Evolutionary conservation across 2,113 vertebrate genomes (phyloP).

Genomic region (Chaenocephalus aceratus): DNA sequence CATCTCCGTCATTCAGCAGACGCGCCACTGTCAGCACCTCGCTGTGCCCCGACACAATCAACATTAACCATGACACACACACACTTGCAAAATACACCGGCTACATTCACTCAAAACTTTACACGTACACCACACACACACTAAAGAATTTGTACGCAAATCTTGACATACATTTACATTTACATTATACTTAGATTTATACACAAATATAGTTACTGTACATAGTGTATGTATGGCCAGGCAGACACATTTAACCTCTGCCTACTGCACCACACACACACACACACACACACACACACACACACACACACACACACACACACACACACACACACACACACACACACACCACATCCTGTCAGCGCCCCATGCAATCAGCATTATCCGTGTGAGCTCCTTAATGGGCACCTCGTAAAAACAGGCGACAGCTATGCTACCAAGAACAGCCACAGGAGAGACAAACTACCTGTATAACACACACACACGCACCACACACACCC

Average conservation of each 20-base stretch:
- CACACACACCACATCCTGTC: slow-evolving; percentile 31
- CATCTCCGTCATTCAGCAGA: slow-evolving; percentile 86
- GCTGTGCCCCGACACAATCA: slow-evolving; percentile 84
- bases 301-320: slow-evolving; percentile 13
- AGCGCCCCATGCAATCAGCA: slow-evolving; percentile 80
- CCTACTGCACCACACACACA: neutral
- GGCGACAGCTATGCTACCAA: slow-evolving; percentile 77
- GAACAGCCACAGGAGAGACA: slow-evolving; percentile 72
- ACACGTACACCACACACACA: slow-evolving; percentile 17
- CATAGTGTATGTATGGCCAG: neutral
- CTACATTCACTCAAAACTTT: slow-evolving; percentile 51
- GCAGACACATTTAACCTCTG: slow-evolving; percentile 17
- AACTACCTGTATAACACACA: slow-evolving; percentile 64
- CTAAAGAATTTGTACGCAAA: slow-evolving; percentile 8
- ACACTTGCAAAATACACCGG: slow-evolving; percentile 16
- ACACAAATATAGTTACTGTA: slow-evolving; percentile 17
- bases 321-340: slow-evolving; percentile 16
- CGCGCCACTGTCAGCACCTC: slow-evolving; percentile 83
- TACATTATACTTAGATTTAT: neutral
- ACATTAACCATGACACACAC: slow-evolving; percentile 85
- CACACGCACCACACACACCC: slow-evolving; percentile 18
- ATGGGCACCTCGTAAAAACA: slow-evolving; percentile 84
- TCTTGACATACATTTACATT: slow-evolving; percentile 34
- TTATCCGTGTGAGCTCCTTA: slow-evolving; percentile 85
- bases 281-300: slow-evolving; percentile 11